phyloP scores from a whole-genome alignment of 1,140 invertebrate genomes.

The Pseudomyrmex sp. region DNA sequence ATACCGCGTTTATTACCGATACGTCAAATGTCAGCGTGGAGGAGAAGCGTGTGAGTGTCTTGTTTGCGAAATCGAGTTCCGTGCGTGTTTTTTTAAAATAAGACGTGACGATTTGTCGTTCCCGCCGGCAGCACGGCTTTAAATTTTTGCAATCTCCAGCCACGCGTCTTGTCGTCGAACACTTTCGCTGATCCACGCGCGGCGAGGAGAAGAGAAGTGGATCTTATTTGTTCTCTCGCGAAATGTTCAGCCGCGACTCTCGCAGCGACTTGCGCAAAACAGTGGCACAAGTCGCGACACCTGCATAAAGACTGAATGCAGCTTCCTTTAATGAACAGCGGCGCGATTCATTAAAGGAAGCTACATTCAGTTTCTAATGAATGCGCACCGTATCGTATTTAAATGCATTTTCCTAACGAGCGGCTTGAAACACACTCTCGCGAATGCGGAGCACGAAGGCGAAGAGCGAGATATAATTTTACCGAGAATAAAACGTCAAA shows the following conservation, averaged over 20 bases:
- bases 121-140: too few species aligned
- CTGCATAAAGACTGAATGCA: slow-evolving; percentile 23
- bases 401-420: slow-evolving; percentile 70
- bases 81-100: too few species aligned
- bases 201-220: too few species aligned
- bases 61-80: too few species aligned
- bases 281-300: background rate
- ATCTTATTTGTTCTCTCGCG: background rate
- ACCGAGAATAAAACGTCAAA: background rate
- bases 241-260: background rate
- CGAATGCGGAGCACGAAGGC: background rate
- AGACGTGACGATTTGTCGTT: background rate
- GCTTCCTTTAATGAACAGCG: too few species aligned
- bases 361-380: slow-evolving; percentile 55
- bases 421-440: slow-evolving; percentile 27
- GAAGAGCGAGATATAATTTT: background rate
- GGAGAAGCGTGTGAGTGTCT: slow-evolving; percentile 19
- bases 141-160: too few species aligned
- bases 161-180: background rate
- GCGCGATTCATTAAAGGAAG: slow-evolving; percentile 60
- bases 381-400: slow-evolving; percentile 54
- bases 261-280: slow-evolving; percentile 11
- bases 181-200: background rate
- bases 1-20: slow-evolving; percentile 52
- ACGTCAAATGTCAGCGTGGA: slow-evolving; percentile 65